Base-by-base conservation (phyloP, 2,888 invertebrate species). In the Ceratothoa steindachneri region DNA sequence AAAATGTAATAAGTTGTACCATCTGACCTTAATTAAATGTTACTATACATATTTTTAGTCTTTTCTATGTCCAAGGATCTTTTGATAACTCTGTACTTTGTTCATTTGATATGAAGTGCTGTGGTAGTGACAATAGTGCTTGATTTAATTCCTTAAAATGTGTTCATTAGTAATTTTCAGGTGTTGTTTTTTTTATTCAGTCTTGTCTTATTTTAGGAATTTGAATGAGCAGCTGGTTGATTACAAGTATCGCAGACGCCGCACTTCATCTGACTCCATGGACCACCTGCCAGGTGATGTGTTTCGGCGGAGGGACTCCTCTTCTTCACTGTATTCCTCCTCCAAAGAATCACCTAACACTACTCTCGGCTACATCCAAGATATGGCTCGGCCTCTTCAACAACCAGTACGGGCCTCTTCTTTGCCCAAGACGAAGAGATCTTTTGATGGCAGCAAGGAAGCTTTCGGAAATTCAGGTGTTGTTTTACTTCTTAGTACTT, bases 241-340 rank as follows among this genome's bases (percentile, higher is more conserved):
- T 22, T 77, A 78, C 72, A 78, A 78, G 60, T 73, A 78, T 80
- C 88, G 89, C 80, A 86, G 88, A 28, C 87, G 90, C 29, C 87
- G 92, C 81, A 93, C 93, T 85, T 90, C 92, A 82, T 93, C 55
- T 15, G 55, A 55, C 19, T 55, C 55, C 55, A 22, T 22, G 24
- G 55, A 55, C 5, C 19, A 7, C 55, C 19, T 19, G 9, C 55
- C 7, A 55, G 19, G 19, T 55, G 55, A 55, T 55, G 12, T 22
- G 5, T 19, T 55, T 5, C 7, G 7, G 7, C 55, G 55, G 19
- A 12, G 55, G 24, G 55, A 55, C 24, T 55, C 55, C 15, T 19
- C 19, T 55, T 55, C 55, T 55, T 55, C 19, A 7, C 7, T 22
- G 19, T 19, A 55, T 19, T 55, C 55, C 5, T 55, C 55, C 19